phyloP scores from a whole-genome alignment of 2,888 invertebrate genomes.

The Atherix ibis region DNA sequence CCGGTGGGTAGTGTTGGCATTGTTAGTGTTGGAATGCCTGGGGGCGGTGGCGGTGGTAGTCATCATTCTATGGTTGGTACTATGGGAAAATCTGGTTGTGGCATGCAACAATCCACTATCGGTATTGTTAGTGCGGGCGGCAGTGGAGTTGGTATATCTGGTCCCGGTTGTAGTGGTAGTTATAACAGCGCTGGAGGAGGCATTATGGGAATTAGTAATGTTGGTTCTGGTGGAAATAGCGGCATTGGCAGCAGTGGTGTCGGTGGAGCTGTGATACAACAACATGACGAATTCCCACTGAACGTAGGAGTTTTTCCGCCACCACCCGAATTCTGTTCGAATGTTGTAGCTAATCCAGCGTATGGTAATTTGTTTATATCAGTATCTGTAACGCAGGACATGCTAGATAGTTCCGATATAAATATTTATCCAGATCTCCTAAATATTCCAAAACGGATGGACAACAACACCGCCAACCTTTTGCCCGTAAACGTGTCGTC shows the following conservation, averaged over 20 bases:
- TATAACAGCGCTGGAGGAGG: slow-evolving; percentile 1
- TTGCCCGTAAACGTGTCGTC: slow-evolving; percentile 26
- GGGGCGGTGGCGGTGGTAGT: slow-evolving; percentile 14
- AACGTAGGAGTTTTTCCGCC: slow-evolving; percentile 36
- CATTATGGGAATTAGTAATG: background rate
- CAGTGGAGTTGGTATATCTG: slow-evolving; percentile 19
- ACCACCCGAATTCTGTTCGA: slow-evolving; percentile 41
- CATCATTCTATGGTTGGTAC: slow-evolving; percentile 15
- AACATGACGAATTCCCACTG: slow-evolving; percentile 32
- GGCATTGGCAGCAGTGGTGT: slow-evolving; percentile 4
- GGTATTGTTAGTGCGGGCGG: slow-evolving; percentile 1
- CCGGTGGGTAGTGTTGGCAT: too few species aligned
- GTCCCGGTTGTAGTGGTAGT: slow-evolving; percentile 17
- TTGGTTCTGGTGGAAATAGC: slow-evolving; percentile 1
- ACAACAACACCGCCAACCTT: slow-evolving; percentile 19
- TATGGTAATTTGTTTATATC: slow-evolving; percentile 66
- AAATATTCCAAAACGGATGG: slow-evolving; percentile 46
- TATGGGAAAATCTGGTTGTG: slow-evolving; percentile 6
- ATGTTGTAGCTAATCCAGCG: slow-evolving; percentile 29
- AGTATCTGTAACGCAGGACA: slow-evolving; percentile 60
- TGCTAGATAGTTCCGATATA: slow-evolving; percentile 39
- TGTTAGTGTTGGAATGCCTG: too few species aligned
- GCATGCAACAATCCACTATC: too few species aligned
- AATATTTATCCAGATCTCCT: slow-evolving; percentile 69
- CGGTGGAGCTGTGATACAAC: slow-evolving; percentile 7